Evolutionary conservation across 2,797 vertebrate species (phyloP).

Genomic region (Nannoperca obscura): DNA sequence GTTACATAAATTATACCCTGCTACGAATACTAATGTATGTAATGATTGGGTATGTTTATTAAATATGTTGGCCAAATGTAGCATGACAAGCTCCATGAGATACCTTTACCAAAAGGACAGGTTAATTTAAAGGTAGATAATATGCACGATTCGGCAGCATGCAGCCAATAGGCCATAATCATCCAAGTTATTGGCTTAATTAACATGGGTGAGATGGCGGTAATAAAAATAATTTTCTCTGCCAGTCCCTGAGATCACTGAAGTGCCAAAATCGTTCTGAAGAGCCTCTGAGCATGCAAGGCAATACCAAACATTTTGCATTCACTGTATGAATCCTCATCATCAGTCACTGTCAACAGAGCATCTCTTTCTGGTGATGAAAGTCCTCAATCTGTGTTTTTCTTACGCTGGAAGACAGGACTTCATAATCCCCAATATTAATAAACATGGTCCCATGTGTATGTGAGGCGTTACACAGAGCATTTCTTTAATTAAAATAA

Average conservation of each 20-base stretch:
- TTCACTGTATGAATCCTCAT: slow-evolving; percentile 34
- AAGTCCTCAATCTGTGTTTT: slow-evolving; percentile 31
- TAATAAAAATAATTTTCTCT: slow-evolving; percentile 58
- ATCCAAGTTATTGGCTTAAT: slow-evolving; percentile 55
- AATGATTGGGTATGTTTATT: slow-evolving; percentile 26
- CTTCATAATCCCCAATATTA: slow-evolving; percentile 39
- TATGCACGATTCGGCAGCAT: slow-evolving; percentile 8
- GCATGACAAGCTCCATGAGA: background rate
- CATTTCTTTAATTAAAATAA: slow-evolving; percentile 25
- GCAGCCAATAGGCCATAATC: slow-evolving; percentile 48
- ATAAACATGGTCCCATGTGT: slow-evolving; percentile 13
- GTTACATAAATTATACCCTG: background rate
- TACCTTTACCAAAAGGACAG: background rate
- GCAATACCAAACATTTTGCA: slow-evolving; percentile 29
- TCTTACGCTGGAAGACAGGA: background rate
- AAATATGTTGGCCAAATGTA: slow-evolving; percentile 14
- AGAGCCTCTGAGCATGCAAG: slow-evolving; percentile 24
- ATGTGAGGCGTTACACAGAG: slow-evolving; percentile 3
- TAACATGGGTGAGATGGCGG: slow-evolving; percentile 49
- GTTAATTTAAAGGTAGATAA: slow-evolving; percentile 6
- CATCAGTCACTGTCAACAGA: slow-evolving; percentile 47
- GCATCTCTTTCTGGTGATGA: slow-evolving; percentile 20
- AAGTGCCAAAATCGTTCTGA: slow-evolving; percentile 44
- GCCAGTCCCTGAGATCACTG: slow-evolving; percentile 51
- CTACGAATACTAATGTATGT: background rate